phyloP scores from a whole-genome alignment of 2,888 invertebrate genomes.

The Caenorhabditis becei region DNA sequence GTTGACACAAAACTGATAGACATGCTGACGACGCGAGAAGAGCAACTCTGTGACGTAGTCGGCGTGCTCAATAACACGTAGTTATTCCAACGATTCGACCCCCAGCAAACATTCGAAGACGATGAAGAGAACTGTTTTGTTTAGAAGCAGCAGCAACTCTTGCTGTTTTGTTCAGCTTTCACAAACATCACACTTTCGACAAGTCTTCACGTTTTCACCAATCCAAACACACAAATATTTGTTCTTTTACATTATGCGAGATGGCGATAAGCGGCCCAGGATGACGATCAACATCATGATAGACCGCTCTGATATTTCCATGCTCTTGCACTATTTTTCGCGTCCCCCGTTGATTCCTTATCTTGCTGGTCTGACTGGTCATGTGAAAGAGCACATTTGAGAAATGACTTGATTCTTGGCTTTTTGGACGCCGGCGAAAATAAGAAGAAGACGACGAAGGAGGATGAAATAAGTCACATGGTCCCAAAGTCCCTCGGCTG shows the following conservation, averaged over 20 bases:
- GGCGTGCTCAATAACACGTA: slow-evolving; percentile 23
- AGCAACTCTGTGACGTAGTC: slow-evolving; percentile 27
- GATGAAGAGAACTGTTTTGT: background rate
- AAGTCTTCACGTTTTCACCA: slow-evolving; percentile 38
- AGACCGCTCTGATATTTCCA: slow-evolving; percentile 23
- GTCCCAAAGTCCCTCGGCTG: slow-evolving; percentile 21
- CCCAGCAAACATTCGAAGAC: background rate
- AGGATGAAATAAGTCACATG: slow-evolving; percentile 33
- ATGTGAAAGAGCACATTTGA: slow-evolving; percentile 23
- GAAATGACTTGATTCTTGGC: slow-evolving; percentile 20
- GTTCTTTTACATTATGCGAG: slow-evolving; percentile 4
- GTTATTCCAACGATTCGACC: background rate
- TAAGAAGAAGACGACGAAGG: background rate
- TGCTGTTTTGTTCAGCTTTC: background rate
- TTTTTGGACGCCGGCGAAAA: slow-evolving; percentile 11
- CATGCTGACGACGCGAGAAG: slow-evolving; percentile 33
- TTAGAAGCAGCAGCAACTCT: background rate
- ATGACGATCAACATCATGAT: background rate
- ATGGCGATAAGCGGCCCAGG: slow-evolving; percentile 5
- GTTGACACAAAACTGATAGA: slow-evolving; percentile 30
- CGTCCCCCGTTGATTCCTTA: slow-evolving; percentile 6
- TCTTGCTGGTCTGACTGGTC: slow-evolving; percentile 14
- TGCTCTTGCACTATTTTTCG: slow-evolving; percentile 13
- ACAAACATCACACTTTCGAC: slow-evolving; percentile 5
- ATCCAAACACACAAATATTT: slow-evolving; percentile 28